Conservation (phyloP, 2,797 vertebrate genomes). For the Sus cebifrons region DNA sequence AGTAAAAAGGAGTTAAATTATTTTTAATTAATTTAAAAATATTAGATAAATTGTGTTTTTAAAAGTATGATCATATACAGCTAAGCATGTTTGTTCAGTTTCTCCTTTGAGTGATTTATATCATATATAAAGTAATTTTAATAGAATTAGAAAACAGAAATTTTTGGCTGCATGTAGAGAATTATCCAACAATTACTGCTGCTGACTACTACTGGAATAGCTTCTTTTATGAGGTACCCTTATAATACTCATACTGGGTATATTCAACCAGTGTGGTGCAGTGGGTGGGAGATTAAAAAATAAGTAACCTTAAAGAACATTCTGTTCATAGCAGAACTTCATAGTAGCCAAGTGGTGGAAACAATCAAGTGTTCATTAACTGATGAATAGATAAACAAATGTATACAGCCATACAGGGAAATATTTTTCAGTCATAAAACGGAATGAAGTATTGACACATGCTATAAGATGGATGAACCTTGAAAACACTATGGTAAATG, state of each 20-base stretch:
- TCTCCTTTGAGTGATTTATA: not conserved
- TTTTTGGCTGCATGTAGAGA: not conserved
- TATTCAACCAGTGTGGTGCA: not conserved
- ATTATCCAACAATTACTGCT: not conserved
- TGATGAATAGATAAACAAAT: not conserved
- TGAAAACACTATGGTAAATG: not conserved
- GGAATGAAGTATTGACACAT: not conserved
- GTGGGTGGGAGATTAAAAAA: not conserved
- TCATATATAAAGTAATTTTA: not conserved
- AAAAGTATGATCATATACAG: not conserved
- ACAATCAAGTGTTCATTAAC: not conserved
- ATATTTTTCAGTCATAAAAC: not conserved
- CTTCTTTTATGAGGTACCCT: not conserved
- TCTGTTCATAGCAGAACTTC: not conserved
- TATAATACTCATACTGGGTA: not conserved
- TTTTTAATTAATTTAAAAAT: conserved; percentile 6
- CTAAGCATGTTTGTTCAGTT: not conserved
- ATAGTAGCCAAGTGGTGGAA: not conserved
- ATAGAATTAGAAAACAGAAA: not conserved
- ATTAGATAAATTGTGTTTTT: not conserved
- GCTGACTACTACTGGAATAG: not conserved
- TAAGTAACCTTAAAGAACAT: not conserved
- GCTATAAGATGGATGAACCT: not conserved
- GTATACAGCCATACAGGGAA: not conserved
- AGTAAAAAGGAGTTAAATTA: not conserved